Conservation (phyloP, 2,113 vertebrate species). For the Propithecus coquereli region DNA sequence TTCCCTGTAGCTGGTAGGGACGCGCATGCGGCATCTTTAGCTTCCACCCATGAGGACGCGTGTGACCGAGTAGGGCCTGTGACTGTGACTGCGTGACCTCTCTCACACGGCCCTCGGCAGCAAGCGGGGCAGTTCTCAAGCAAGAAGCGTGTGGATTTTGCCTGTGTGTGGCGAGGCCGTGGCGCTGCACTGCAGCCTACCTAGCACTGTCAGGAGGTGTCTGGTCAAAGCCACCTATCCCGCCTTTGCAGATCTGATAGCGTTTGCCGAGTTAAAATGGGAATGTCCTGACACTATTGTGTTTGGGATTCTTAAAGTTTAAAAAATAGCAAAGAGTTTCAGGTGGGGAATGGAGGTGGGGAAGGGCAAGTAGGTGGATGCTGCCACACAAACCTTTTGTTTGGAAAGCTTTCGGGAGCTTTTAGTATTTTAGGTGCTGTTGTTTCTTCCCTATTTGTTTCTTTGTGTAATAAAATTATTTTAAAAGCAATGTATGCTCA, state of each 20-base stretch:
- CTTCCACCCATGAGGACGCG: neutral
- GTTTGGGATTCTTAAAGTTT: neutral
- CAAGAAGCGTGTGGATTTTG: neutral
- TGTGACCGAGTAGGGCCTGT: no score
- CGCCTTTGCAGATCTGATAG: neutral
- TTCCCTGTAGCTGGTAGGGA: neutral
- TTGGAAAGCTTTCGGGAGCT: neutral
- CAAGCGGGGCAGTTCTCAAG: neutral
- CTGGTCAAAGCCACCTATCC: neutral
- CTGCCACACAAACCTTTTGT: neutral
- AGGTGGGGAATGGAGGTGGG: neutral
- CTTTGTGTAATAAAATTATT: neutral
- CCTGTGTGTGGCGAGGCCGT: neutral
- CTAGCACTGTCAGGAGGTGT: neutral
- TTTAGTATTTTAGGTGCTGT: neutral
- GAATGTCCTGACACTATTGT: neutral
- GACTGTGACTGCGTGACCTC: neutral
- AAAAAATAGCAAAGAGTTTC: neutral
- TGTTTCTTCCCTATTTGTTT: neutral
- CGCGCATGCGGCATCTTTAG: no score
- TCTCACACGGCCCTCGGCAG: neutral
- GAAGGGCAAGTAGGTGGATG: no score
- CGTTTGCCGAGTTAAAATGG: neutral
- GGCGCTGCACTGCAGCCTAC: rapidly evolving
- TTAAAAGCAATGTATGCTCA: neutral